Percentiles rank a stretch among this genome's conserved stretches.
These are phyloP conservation scores for Lycorma delicatula DNA, from an alignment of 1,140 invertebrate species.

Conservation along the genomic window DNA sequence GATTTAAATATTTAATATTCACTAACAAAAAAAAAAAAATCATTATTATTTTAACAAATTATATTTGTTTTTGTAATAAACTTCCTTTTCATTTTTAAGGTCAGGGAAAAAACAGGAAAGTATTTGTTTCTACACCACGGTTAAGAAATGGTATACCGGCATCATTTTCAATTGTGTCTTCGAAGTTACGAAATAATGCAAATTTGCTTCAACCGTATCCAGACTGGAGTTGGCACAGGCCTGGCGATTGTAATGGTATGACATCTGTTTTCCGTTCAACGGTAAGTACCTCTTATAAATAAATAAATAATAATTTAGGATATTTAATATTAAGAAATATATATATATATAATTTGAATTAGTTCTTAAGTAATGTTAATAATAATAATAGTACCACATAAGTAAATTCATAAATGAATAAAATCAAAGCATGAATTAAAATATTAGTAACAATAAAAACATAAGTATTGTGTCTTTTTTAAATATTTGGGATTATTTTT, in stretches of 20 bases:
- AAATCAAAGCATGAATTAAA: no score
- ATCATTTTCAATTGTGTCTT: constrained; percentile 26
- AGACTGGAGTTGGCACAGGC: constrained; percentile 26
- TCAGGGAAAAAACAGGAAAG: constrained; percentile 5
- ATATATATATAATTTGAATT: no score
- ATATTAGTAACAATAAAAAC: no score
- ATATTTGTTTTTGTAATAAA: not conserved
- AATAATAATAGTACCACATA: no score
- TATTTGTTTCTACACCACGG: constrained; percentile 29
- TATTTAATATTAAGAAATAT: no score
- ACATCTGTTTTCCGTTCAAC: constrained; percentile 29
- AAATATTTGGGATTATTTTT: no score
- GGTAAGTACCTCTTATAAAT: constrained; percentile 20
- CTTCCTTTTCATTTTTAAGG: not conserved
- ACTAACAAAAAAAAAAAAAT: not conserved
- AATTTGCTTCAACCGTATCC: constrained; percentile 29
- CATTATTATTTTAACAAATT: not conserved
- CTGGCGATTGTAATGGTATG: constrained; percentile 26
- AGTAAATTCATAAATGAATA: no score
- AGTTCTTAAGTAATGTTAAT: no score
- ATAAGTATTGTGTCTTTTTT: no score
- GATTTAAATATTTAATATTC: not conserved
- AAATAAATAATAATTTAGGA: no score
- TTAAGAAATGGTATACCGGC: constrained; percentile 28
- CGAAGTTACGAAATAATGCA: constrained; percentile 7